phyloP scores from a whole-genome alignment of 2,113 vertebrate genomes.

The Petrocephalus microphthalmus region DNA sequence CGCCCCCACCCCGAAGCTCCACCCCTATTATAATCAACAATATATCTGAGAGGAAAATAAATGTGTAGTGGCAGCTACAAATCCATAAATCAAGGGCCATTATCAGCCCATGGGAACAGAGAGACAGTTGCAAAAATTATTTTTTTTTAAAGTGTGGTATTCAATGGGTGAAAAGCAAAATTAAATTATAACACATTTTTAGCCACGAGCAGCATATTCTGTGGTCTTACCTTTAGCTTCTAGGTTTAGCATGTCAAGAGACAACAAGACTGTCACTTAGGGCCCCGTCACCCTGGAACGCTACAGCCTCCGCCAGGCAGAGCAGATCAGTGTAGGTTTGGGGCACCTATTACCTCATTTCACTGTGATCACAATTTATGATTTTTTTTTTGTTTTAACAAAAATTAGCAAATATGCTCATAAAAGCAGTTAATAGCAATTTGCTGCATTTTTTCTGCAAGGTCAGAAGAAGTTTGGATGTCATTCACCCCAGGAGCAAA shows the following conservation, averaged over 20 bases:
- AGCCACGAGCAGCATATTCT: neutral
- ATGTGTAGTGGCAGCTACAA: neutral
- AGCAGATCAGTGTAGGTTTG: neutral
- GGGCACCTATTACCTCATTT: neutral
- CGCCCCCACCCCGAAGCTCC: neutral
- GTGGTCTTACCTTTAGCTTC: conserved; percentile 5
- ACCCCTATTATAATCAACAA: neutral
- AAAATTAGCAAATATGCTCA: neutral
- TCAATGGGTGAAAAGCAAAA: neutral
- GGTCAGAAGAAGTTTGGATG: neutral
- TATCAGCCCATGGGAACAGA: neutral
- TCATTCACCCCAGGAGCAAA: neutral
- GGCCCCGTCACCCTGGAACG: neutral
- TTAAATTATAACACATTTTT: neutral
- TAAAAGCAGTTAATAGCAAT: neutral
- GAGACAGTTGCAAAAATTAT: neutral
- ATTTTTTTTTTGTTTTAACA: neutral
- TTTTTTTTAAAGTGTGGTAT: neutral
- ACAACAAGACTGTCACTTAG: neutral
- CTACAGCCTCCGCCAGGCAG: neutral
- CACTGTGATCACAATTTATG: neutral
- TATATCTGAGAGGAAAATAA: neutral
- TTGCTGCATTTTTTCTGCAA: neutral
- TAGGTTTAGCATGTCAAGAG: conserved; percentile 4
- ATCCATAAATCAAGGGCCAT: neutral